Conservation (phyloP, 2,888 invertebrate species). For the Theretra japonica region DNA sequence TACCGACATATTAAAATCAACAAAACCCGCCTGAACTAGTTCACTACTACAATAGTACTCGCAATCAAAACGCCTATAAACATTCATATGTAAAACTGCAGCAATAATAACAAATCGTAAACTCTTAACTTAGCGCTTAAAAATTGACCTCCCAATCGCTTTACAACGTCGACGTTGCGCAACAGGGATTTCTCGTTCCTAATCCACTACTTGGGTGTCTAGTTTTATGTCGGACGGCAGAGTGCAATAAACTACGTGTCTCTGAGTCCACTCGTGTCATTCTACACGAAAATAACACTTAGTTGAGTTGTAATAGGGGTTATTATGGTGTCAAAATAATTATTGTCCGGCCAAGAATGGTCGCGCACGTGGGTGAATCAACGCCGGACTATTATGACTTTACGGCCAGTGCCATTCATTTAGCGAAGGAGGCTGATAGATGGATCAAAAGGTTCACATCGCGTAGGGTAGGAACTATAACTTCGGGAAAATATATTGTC, state of each 20-base stretch:
- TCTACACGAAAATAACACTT: slow-evolving; percentile 49
- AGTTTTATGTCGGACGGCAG: slow-evolving; percentile 73
- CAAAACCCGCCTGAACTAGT: slow-evolving; percentile 18
- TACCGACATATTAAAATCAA: slow-evolving; percentile 23
- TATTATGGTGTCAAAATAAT: slow-evolving; percentile 23
- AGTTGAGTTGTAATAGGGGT: slow-evolving; percentile 38
- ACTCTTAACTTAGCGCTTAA: slow-evolving; percentile 58
- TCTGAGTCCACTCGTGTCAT: slow-evolving; percentile 49
- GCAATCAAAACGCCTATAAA: slow-evolving; percentile 45
- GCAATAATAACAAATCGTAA: slow-evolving; percentile 80
- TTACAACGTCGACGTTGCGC: slow-evolving; percentile 66
- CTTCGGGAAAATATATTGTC: background rate
- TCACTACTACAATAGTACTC: slow-evolving; percentile 18
- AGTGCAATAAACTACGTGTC: slow-evolving; percentile 71
- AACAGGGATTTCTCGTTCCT: slow-evolving; percentile 67
- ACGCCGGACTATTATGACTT: slow-evolving; percentile 67
- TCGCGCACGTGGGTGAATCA: slow-evolving; percentile 73
- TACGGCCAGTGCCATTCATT: slow-evolving; percentile 76
- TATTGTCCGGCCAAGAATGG: slow-evolving; percentile 31
- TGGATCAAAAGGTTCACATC: slow-evolving; percentile 60
- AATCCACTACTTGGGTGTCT: slow-evolving; percentile 83
- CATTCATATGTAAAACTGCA: slow-evolving; percentile 63
- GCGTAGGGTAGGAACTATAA: slow-evolving; percentile 16
- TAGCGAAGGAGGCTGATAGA: slow-evolving; percentile 64
- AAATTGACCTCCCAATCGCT: slow-evolving; percentile 72